Base-by-base conservation (phyloP, 2,888 invertebrate genomes). In the Hirtodrosophila cameraria region DNA sequence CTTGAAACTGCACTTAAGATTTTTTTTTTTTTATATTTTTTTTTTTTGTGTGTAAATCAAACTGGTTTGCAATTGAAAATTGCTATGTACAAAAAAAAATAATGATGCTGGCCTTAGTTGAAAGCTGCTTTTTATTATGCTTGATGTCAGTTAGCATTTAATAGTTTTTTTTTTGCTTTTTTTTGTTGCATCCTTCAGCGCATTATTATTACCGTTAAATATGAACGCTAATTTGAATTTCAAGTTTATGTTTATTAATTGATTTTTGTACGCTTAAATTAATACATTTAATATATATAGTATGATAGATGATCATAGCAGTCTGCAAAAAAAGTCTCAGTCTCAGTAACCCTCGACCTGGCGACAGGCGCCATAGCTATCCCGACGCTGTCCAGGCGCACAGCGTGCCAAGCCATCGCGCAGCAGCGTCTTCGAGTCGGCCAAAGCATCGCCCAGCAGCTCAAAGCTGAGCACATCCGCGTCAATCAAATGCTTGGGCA, bases 401-500 rank as follows among this genome's bases (percentile, higher is more conserved):
- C 96, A 96, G 86, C 95, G 94, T 84, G 95, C 95, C 60, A 88
- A 33, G 45, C 92, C 92, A 13, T 94, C 94, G 0, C 95, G 94
- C 13, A 95, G 79, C 36, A 95, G 91, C 5, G 80, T 79, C 92
- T 93, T 83, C 92, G 90, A 82, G 27, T 74, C 75, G 35, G 57
- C 64, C 18, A 79, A 42, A 6, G 39, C 59, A 50, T 83, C 86
- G 59, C 75, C 69, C 7, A 86, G 69, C 36, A 88, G 71, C 20
- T 87, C 84, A 42, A 89, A 78, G 38, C 86, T 88, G 0, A 89
- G 62, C 25, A 86, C 72, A 30, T 89, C 80, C 2, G 66, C 62
- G 92, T 71, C 91, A 77, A 66, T 89, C 28, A 79, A 53, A 3
- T 79, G 69, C 50, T 72, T 78, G 12, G 80, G 68, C 30, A 79